Evolutionary conservation across 2,797 vertebrate species (phyloP).

Genomic region (Hephaestus fuliginosus): DNA sequence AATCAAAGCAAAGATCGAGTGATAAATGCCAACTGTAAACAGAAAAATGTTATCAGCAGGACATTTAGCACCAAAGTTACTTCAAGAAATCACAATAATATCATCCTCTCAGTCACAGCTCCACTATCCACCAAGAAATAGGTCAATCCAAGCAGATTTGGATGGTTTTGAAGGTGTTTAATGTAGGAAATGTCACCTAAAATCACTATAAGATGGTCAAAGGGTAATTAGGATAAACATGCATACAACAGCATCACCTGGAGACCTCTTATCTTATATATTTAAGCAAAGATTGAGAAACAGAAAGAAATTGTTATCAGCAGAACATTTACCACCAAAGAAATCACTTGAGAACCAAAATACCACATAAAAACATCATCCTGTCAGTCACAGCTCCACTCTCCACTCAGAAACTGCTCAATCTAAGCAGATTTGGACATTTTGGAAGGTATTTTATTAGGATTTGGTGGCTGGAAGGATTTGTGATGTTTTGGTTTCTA

Average conservation of each 20-base stretch:
- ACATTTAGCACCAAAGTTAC: neutral
- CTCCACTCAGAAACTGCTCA: neutral
- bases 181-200: neutral
- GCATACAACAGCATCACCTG: too few species aligned
- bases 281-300: neutral
- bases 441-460: neutral
- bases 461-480: constrained; percentile 17
- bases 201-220: too few species aligned
- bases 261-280: too few species aligned
- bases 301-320: neutral
- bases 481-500: constrained; percentile 57
- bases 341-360: neutral
- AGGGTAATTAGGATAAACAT: too few species aligned
- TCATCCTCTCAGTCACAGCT: neutral
- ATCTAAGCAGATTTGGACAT: neutral
- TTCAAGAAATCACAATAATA: neutral
- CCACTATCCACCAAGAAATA: neutral
- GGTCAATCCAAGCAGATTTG: neutral
- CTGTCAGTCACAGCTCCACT: neutral
- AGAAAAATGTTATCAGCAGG: neutral
- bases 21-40: neutral
- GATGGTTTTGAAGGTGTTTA: neutral
- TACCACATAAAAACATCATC: neutral
- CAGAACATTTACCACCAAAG: neutral
- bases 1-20: neutral